These are phyloP conservation scores for Conger conger DNA, from an alignment of 2,113 vertebrate genomes.

Conservation along the genomic window DNA sequence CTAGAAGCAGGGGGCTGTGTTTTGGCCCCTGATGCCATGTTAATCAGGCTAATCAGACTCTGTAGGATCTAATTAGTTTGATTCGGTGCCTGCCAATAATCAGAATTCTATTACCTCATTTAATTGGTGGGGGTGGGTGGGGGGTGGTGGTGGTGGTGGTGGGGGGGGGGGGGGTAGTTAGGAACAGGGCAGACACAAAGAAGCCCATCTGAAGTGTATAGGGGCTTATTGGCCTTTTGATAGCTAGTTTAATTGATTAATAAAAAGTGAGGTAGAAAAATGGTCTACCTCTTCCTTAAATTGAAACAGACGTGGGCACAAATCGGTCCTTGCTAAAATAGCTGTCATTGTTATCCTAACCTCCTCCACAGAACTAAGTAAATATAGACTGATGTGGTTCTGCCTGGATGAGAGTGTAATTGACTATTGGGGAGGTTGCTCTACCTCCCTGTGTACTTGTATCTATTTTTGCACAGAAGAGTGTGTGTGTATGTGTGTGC, in stretches of 20 bases:
- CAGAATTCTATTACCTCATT: background rate
- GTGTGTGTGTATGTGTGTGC: too few relatives aligned
- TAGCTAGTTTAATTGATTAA: too few relatives aligned
- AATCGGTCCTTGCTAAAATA: background rate
- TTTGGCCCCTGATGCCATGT: background rate
- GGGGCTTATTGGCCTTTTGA: too few relatives aligned
- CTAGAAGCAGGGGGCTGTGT: background rate
- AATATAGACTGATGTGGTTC: background rate
- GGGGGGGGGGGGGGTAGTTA: background rate
- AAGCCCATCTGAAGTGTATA: background rate
- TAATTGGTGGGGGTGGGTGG: background rate
- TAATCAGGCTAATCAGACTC: background rate
- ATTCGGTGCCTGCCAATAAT: background rate
- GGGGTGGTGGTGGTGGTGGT: background rate
- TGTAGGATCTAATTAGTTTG: slow-evolving; percentile 14
- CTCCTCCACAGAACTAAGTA: background rate
- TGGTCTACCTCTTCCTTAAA: background rate
- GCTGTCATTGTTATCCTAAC: background rate
- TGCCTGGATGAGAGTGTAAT: background rate
- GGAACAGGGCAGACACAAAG: background rate
- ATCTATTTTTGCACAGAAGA: too few relatives aligned
- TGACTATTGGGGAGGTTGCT: background rate
- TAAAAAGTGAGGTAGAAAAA: background rate
- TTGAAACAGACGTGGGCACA: background rate
- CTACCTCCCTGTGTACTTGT: background rate